These are phyloP conservation scores for Drosophila fuyamai DNA, from an alignment of 1,140 invertebrate species.

Conservation along the genomic window DNA sequence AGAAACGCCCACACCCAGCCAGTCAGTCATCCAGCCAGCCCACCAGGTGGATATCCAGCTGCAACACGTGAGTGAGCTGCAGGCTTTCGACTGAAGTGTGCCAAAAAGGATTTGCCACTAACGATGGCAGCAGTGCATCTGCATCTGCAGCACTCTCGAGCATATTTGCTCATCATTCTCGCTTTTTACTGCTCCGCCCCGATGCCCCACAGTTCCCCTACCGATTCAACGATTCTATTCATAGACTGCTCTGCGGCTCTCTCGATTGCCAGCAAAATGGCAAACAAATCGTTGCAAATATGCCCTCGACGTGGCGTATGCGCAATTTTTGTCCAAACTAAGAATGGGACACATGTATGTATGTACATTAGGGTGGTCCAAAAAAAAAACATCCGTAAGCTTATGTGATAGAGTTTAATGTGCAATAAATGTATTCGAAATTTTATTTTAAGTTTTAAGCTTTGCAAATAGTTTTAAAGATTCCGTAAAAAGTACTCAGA, in stretches of 20 bases:
- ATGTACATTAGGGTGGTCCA: too few species aligned
- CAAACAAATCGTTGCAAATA: slow-evolving; percentile 61
- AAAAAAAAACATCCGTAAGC: too few species aligned
- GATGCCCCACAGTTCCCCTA: background rate
- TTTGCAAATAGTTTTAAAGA: too few species aligned
- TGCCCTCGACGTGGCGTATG: slow-evolving; percentile 61
- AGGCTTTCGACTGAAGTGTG: slow-evolving; percentile 44
- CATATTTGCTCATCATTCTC: slow-evolving; percentile 56
- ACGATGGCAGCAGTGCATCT: slow-evolving; percentile 42
- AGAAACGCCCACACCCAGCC: background rate
- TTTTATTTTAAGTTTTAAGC: too few species aligned
- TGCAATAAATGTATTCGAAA: too few species aligned
- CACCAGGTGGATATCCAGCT: slow-evolving; percentile 15
- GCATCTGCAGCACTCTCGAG: slow-evolving; percentile 54
- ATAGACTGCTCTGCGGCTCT: slow-evolving; percentile 38
- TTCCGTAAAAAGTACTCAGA: too few species aligned
- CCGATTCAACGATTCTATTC: slow-evolving; percentile 16
- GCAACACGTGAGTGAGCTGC: slow-evolving; percentile 63
- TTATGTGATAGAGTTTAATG: too few species aligned
- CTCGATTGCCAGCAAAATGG: slow-evolving; percentile 48
- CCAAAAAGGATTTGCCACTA: slow-evolving; percentile 62
- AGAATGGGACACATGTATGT: background rate
- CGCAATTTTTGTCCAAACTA: slow-evolving; percentile 53
- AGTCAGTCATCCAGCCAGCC: too few species aligned
- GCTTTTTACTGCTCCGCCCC: slow-evolving; percentile 17